Conservation (phyloP, 1,140 invertebrate genomes). For the Zaprionus capensis region DNA sequence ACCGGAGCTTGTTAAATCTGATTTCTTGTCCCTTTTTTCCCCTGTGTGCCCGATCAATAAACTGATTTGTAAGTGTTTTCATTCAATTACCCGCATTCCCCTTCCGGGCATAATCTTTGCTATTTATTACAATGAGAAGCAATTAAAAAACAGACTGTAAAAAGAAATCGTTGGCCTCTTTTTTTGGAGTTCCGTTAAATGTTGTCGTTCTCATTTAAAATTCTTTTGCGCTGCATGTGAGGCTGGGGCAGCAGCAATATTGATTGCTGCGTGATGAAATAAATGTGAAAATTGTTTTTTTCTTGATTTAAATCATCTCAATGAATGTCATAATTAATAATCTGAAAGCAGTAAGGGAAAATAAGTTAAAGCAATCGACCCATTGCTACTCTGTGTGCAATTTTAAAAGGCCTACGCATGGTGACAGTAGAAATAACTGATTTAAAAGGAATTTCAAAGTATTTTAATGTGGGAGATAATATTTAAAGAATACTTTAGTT, state of each 20-base stretch:
- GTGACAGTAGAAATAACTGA: too few relatives aligned
- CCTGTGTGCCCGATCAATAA: neutral
- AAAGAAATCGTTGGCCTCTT: neutral
- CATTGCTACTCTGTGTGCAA: neutral
- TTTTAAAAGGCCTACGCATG: neutral
- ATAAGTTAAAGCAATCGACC: neutral
- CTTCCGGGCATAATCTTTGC: constrained; percentile 27
- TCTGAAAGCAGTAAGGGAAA: neutral
- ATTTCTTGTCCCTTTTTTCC: neutral
- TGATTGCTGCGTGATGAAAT: constrained; percentile 9
- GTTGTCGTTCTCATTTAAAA: constrained; percentile 24
- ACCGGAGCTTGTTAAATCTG: neutral
- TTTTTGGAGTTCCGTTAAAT: constrained; percentile 9
- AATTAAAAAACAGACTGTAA: constrained; percentile 18
- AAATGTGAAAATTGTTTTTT: constrained; percentile 17
- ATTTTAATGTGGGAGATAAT: neutral
- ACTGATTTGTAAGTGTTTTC: constrained; percentile 18
- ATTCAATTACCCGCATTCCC: constrained; percentile 28
- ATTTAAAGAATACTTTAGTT: neutral
- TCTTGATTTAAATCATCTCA: constrained; percentile 25
- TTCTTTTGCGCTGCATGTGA: constrained; percentile 4
- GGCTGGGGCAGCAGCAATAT: neutral
- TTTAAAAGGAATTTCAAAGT: neutral
- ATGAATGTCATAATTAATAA: constrained; percentile 45
- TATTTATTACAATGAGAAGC: constrained; percentile 35